Evolutionary conservation across 2,888 invertebrate species (phyloP).

Genomic region (Yponomeuta malinellus): DNA sequence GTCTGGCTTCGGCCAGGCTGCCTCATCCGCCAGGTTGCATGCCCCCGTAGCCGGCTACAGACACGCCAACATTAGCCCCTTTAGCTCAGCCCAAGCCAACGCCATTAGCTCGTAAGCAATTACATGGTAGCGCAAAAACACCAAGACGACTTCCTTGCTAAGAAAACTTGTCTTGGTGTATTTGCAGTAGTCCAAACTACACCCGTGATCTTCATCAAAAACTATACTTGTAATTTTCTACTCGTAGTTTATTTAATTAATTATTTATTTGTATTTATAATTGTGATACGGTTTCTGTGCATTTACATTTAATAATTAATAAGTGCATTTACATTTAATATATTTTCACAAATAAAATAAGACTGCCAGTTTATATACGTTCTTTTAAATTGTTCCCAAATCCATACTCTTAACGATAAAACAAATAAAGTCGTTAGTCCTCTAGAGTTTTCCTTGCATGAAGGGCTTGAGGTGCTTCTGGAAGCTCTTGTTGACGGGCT

Average conservation of each 20-base stretch:
- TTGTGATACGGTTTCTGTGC: conserved; percentile 12
- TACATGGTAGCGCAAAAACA: conserved; percentile 45
- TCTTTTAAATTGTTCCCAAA: conserved; percentile 8
- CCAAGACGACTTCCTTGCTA: conserved; percentile 55
- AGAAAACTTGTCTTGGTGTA: conserved; percentile 65
- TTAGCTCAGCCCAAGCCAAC: conserved; percentile 49
- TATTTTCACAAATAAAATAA: conserved; percentile 19
- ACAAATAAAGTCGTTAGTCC: not conserved
- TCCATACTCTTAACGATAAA: not conserved
- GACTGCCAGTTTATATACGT: conserved; percentile 18
- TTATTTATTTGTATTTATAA: conserved; percentile 27
- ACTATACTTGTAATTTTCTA: not conserved
- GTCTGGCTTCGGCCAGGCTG: conserved; percentile 46
- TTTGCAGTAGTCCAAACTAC: conserved; percentile 34
- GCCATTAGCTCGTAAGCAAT: conserved; percentile 39
- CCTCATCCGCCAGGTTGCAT: conserved; percentile 42
- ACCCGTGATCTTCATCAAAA: conserved; percentile 22
- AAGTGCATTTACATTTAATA: conserved; percentile 13
- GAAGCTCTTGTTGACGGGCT: conserved; percentile 85
- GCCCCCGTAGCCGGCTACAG: conserved; percentile 44
- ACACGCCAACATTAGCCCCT: conserved; percentile 45
- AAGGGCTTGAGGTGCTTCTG: conserved; percentile 86
- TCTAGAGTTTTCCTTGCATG: conserved; percentile 81
- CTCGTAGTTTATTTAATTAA: conserved; percentile 23
- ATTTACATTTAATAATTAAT: conserved; percentile 11